phyloP scores from a whole-genome alignment of 2,113 vertebrate genomes.

The Zingel zingel region DNA sequence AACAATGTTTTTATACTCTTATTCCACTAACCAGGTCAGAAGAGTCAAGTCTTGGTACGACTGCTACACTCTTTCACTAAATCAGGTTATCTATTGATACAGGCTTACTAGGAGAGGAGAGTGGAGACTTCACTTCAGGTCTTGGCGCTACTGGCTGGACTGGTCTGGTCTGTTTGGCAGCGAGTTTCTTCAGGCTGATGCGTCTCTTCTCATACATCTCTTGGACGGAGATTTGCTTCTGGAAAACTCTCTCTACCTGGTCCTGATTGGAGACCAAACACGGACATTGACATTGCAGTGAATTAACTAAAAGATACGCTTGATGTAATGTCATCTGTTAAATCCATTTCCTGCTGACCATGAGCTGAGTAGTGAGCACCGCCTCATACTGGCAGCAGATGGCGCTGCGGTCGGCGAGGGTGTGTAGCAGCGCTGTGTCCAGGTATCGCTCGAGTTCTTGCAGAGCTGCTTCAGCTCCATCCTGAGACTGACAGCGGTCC shows the following conservation, averaged over 20 bases:
- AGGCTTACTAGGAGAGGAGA: constrained; percentile 87
- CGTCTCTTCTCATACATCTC: constrained; percentile 97
- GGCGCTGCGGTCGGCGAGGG: constrained; percentile 85
- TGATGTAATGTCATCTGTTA: not conserved
- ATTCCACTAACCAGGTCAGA: not conserved
- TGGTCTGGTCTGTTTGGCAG: constrained; percentile 95
- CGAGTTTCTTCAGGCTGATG: constrained; percentile 95
- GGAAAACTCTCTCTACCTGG: constrained; percentile 91
- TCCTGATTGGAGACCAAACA: constrained; percentile 81
- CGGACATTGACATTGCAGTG: not conserved
- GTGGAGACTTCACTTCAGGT: constrained; percentile 93
- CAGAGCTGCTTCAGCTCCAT: constrained; percentile 95
- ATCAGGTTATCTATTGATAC: not conserved
- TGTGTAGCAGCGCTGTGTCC: constrained; percentile 88
- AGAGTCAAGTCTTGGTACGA: not conserved
- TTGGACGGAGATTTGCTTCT: constrained; percentile 93
- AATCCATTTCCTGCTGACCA: constrained; percentile 80
- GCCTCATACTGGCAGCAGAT: constrained; percentile 90
- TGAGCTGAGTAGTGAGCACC: constrained; percentile 89
- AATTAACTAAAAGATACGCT: not conserved
- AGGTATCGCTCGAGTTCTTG: constrained; percentile 94
- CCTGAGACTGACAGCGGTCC: constrained; percentile 98
- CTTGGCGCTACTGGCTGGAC: constrained; percentile 97
- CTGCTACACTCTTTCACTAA: not conserved
- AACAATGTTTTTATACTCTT: not conserved